Conservation (phyloP, 2,888 invertebrate species). For the Hyposoter didymator region DNA sequence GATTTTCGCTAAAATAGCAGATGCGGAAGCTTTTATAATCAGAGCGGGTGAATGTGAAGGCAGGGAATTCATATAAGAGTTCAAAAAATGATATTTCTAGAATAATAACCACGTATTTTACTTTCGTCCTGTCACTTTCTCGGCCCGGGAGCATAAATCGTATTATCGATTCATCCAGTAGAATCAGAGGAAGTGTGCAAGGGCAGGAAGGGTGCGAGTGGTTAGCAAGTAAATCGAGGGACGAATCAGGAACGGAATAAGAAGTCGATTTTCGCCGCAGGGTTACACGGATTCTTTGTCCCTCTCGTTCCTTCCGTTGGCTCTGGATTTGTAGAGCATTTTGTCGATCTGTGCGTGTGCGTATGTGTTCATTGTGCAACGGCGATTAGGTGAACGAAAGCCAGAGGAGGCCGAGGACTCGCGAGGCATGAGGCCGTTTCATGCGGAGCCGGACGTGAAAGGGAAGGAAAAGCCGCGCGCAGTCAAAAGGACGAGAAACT, state of each 20-base stretch:
- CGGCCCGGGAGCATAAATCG: constrained; percentile 28
- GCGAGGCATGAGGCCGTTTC: constrained; percentile 34
- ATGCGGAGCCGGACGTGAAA: constrained; percentile 40
- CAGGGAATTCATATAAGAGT: background rate
- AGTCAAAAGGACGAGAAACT: constrained; percentile 26
- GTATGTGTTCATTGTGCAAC: constrained; percentile 53
- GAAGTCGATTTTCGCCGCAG: constrained; percentile 64
- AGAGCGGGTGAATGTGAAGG: background rate
- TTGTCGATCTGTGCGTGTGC: constrained; percentile 5
- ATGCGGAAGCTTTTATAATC: constrained; percentile 3
- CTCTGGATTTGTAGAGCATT: constrained; percentile 54
- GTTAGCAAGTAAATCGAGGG: constrained; percentile 5
- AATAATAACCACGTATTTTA: constrained; percentile 8
- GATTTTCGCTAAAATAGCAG: background rate
- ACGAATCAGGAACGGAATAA: constrained; percentile 36
- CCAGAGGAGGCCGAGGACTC: constrained; percentile 58
- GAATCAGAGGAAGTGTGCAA: constrained; percentile 9
- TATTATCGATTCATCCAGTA: constrained; percentile 51
- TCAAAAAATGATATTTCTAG: background rate
- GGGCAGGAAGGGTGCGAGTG: constrained; percentile 38
- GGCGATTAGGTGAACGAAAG: constrained; percentile 59
- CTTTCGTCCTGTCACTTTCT: constrained; percentile 31
- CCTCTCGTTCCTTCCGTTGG: constrained; percentile 21
- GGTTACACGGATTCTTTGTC: constrained; percentile 56
- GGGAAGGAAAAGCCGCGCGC: constrained; percentile 43